Base-by-base conservation (phyloP, 2,113 vertebrate genomes). In the Brienomyrus longianalis region DNA sequence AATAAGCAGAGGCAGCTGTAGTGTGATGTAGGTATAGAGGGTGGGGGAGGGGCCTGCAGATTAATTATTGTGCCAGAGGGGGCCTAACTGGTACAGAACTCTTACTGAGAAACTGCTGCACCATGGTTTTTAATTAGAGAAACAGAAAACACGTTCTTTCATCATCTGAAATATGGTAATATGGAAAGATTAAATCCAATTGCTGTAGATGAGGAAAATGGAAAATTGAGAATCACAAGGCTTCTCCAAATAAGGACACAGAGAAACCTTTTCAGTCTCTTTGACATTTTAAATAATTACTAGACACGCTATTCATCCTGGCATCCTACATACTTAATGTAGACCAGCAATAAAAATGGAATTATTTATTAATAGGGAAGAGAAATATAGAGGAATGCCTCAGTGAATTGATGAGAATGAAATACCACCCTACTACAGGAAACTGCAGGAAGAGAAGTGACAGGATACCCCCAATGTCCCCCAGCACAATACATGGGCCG, bases 61-160 rank as follows among this genome's bases (percentile, higher is more conserved):
- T 15, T 86, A 86, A 86, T 86, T 52, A 86, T 50, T 52, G 45
- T 86, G 84, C 84, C 45, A 51, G 48, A 52, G 50, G 84, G 84
- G 31, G 19, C 39, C 84, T 19, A 27, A 51, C 84, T 51, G 47
- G 84, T 27, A 86, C n/a, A 51, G 48, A 21, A 35, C 45, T 48
- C 48, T 51, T 51, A 51, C 47, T 51, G 45, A 87, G 27, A 54
- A 10, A n/a, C 13, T 87, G 51, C 51, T 35, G 15, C 31, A 54
- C 47, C 51, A 56, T 51, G 51, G 19, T 52, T 52, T 51, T 52
- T 51, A 48, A 50, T 86, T 86, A 50, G 83, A 51, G 6, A 11
- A 45, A 86, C 43, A 51, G 84, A 48, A 86, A 48, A 83, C 39
- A 35, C 6, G 39, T 83, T 48, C 15, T 80, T 80, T 80, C 83